Base-by-base conservation (phyloP, 2,888 invertebrate genomes). In the Tryphoninae sp. region DNA sequence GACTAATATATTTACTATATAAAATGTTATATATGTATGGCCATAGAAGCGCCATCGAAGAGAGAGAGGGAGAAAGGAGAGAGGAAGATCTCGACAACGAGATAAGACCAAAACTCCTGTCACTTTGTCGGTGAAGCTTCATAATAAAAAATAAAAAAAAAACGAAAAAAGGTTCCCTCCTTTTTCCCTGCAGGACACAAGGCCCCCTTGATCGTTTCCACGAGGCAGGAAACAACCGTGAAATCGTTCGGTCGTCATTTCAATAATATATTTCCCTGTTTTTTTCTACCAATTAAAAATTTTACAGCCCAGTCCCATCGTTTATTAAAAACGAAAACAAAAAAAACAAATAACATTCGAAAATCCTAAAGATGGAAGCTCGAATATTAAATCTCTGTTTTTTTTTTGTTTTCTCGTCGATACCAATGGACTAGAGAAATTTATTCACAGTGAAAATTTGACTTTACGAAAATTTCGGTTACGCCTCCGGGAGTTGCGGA, bases 111-210 rank as follows among this genome's bases (percentile, higher is more conserved):
- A 74, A 74, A 74, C 65, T 74, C 87, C 86, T 88, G 88, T 88
- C 89, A 88, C 89, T 87, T 89, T 87, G 87, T 87, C 87, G 88
- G 87, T 84, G 81, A 71, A 53, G 75, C 77, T 65, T 64, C 53
- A 11, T 64, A 11, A 53, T 33, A 33, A 33, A 26, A 26, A 26
- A 26, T 2, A 26, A 26, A 3, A 7, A 33, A 3, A 59, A 75
- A 59, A 33, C 33, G 19, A 33, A 33, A 33, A 33, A 33, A 33
- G 33, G 7, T 33, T 33, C 33, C 33, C 33, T 33, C 33, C 33
- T 33, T 33, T 33, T 33, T 7, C 33, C 33, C 33, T 33, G 33
- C 33, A 33, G 33, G 33, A 55, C 74, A 55, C 65, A 65, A 65
- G 74, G 6, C 26, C 23, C 51, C 42, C 42, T 22, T 19, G 9